phyloP scores from a whole-genome alignment of 2,888 invertebrate genomes.

The Scotopteryx bipunctaria region DNA sequence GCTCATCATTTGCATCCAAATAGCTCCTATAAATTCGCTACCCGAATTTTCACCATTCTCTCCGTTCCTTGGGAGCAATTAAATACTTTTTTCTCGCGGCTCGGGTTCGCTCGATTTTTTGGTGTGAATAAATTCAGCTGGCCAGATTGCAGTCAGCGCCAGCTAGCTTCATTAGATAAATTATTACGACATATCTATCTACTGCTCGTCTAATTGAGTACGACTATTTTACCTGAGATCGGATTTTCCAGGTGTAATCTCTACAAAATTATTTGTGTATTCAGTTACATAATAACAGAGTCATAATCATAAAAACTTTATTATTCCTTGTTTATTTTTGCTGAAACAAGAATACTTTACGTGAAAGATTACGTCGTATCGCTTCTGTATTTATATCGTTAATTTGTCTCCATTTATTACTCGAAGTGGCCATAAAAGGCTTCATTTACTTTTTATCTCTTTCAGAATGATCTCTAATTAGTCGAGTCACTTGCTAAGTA shows the following conservation, averaged over 20 bases:
- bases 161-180: conserved; percentile 67
- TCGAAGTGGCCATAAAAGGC: conserved; percentile 35
- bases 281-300: conserved; percentile 12
- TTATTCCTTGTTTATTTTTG: conserved; percentile 20
- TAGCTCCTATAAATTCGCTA: conserved; percentile 82
- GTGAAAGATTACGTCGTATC: conserved; percentile 29
- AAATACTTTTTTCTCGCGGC: conserved; percentile 75
- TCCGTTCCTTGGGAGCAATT: conserved; percentile 79
- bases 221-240: conserved; percentile 6
- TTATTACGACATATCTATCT: conserved; percentile 64
- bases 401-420: conserved; percentile 31
- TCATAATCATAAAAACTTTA: conserved; percentile 20
- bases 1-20: conserved; percentile 83
- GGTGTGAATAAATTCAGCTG: conserved; percentile 68
- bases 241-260: not conserved
- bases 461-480: conserved; percentile 38
- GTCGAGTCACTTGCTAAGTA: conserved; percentile 28
- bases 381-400: conserved; percentile 29
- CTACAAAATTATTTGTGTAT: not conserved
- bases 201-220: conserved; percentile 35
- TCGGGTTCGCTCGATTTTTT: conserved; percentile 63
- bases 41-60: conserved; percentile 80
- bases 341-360: conserved; percentile 23
- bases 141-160: conserved; percentile 68
- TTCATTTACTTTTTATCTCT: conserved; percentile 38